These are phyloP conservation scores for Nyctibius grandis DNA, from an alignment of 2,797 vertebrate genomes.

Conservation along the genomic window DNA sequence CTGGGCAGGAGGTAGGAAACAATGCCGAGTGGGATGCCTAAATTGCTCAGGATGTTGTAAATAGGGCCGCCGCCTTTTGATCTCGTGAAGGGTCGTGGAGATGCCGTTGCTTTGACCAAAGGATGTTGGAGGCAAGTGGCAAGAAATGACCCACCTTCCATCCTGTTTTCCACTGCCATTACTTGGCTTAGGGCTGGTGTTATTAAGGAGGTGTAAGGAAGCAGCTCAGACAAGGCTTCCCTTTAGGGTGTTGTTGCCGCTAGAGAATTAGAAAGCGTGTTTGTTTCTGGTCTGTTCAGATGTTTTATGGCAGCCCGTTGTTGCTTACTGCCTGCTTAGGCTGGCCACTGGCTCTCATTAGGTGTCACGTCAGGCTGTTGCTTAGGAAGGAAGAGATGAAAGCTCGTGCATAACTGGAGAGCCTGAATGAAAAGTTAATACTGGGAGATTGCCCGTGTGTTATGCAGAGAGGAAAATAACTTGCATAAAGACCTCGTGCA, in stretches of 20 bases:
- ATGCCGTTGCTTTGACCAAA: conserved; percentile 59
- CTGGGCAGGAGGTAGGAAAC: conserved; percentile 64
- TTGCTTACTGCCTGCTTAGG: neutral
- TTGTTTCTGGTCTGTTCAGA: conserved; percentile 45
- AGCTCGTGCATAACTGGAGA: neutral
- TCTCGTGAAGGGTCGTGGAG: conserved; percentile 52
- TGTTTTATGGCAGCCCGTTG: conserved; percentile 37
- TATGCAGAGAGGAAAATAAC: neutral
- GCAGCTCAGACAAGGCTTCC: conserved; percentile 69
- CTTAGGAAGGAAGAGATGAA: conserved; percentile 8
- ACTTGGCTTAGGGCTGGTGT: conserved; percentile 68
- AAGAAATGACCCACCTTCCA: conserved; percentile 55
- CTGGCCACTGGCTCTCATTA: conserved; percentile 25
- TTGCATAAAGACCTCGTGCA: neutral
- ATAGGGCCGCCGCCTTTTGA: conserved; percentile 70
- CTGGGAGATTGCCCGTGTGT: rapidly evolving
- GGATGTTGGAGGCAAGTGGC: conserved; percentile 66
- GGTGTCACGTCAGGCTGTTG: neutral
- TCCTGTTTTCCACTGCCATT: conserved; percentile 64
- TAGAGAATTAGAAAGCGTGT: conserved; percentile 10
- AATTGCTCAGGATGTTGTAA: conserved; percentile 78
- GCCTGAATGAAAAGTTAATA: neutral
- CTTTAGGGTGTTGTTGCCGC: conserved; percentile 59
- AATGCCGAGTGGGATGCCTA: conserved; percentile 53
- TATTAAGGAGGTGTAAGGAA: conserved; percentile 75